A percentile compares a stretch with the other conserved stretches of the same genome.
Conservation (phyloP, 2,113 vertebrate genomes). For the Triplophysa rosa region DNA sequence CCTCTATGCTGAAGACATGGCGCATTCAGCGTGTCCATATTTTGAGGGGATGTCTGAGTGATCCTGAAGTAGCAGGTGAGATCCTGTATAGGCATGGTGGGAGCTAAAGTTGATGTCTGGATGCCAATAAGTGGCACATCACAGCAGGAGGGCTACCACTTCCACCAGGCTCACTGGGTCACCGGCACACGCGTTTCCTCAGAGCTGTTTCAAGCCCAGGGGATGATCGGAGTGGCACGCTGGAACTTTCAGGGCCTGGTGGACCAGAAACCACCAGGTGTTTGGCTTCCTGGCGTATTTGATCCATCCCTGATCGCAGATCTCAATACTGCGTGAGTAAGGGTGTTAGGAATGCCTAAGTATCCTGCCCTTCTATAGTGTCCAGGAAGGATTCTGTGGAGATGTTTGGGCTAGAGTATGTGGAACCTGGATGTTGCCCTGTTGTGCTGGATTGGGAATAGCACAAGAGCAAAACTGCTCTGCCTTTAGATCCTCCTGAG, state of each 20-base stretch:
- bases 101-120: conserved; percentile 38
- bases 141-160: conserved; percentile 47
- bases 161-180: conserved; percentile 44
- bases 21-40: conserved; percentile 42
- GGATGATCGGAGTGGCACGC: conserved; percentile 43
- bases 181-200: conserved; percentile 30
- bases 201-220: conserved; percentile 48
- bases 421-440: conserved; percentile 42
- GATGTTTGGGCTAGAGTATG: conserved; percentile 38
- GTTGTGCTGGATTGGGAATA: conserved; percentile 40
- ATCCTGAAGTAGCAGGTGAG: conserved; percentile 28
- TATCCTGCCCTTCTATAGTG: conserved; percentile 40
- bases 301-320: conserved; percentile 33
- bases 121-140: conserved; percentile 47
- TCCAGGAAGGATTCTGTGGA: conserved; percentile 37
- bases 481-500: background rate
- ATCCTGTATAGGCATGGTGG: conserved; percentile 47
- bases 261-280: conserved; percentile 37
- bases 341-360: conserved; percentile 21
- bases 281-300: conserved; percentile 38
- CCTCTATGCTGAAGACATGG: conserved; percentile 11
- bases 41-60: conserved; percentile 38
- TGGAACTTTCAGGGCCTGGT: conserved; percentile 48
- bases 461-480: conserved; percentile 27
- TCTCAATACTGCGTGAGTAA: conserved; percentile 25